A percentile compares a stretch with the other conserved stretches of the same genome.
These are phyloP conservation scores for Thysanoteuthis rhombus DNA, from an alignment of 2,888 invertebrate species.

Conservation along the genomic window DNA sequence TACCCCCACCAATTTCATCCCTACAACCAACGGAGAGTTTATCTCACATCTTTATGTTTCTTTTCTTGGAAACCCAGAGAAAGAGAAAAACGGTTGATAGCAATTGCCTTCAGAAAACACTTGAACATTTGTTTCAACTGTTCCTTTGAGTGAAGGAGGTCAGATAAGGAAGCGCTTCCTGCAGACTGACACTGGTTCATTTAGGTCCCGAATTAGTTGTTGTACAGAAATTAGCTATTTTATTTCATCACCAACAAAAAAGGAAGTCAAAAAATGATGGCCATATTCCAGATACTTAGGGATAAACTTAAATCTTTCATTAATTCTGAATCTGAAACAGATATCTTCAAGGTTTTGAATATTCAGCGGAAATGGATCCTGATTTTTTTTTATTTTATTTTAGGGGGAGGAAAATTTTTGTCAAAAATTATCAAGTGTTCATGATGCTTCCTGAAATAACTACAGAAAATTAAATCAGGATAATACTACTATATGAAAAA, in stretches of 20 bases:
- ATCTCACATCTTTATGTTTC: not conserved
- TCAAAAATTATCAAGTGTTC: no score
- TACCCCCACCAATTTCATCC: no score
- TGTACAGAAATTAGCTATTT: not conserved
- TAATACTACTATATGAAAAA: no score
- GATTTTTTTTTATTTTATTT: no score
- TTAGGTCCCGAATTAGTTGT: not conserved
- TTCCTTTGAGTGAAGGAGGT: not conserved
- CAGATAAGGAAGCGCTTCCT: conserved; percentile 12
- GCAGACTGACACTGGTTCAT: not conserved
- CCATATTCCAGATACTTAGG: not conserved
- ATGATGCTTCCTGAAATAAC: no score
- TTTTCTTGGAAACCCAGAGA: not conserved
- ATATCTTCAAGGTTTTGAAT: no score
- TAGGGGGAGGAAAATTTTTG: no score
- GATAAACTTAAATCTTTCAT: no score
- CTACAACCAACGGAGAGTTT: no score
- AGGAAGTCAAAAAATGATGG: not conserved
- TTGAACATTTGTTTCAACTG: not conserved
- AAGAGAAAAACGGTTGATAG: not conserved
- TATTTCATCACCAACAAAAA: not conserved
- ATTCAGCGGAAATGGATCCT: no score
- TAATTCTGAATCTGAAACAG: no score
- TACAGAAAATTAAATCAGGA: no score
- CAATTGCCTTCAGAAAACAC: not conserved